Percentiles rank a stretch among this genome's conserved stretches.
phyloP scores from a whole-genome alignment of 1,140 invertebrate species.

The Augochlora pura region DNA sequence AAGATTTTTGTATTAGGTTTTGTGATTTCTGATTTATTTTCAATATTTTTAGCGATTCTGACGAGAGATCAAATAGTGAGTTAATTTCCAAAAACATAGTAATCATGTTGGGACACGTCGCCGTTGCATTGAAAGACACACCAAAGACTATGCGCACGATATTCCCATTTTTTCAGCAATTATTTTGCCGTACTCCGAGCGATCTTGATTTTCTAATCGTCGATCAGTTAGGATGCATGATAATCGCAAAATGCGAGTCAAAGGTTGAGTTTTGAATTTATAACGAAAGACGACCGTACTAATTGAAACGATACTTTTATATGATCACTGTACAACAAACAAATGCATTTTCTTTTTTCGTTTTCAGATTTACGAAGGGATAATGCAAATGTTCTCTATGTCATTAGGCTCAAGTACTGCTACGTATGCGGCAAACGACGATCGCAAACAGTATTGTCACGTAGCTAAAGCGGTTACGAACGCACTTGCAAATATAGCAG shows the following conservation, averaged over 20 bases:
- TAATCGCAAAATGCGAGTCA: slow-evolving; percentile 92
- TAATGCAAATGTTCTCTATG: slow-evolving; percentile 99
- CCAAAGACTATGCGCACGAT: slow-evolving; percentile 97
- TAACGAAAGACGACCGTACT: background rate
- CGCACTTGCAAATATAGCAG: slow-evolving; percentile 95
- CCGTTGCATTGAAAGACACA: slow-evolving; percentile 95
- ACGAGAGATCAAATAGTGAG: slow-evolving; percentile 71
- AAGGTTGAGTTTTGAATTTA: slow-evolving; percentile 71
- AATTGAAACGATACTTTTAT: background rate
- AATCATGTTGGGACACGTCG: slow-evolving; percentile 97
- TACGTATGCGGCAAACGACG: slow-evolving; percentile 89
- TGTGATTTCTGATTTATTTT: slow-evolving; percentile 16
- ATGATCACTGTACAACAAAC: background rate
- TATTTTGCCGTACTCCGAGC: slow-evolving; percentile 94
- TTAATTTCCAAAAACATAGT: slow-evolving; percentile 98
- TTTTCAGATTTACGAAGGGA: slow-evolving; percentile 91
- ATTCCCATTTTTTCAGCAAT: slow-evolving; percentile 97
- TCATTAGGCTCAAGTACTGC: slow-evolving; percentile 95
- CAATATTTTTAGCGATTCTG: slow-evolving; percentile 62
- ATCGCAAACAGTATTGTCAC: slow-evolving; percentile 91
- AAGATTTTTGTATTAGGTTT: background rate
- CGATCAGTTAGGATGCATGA: slow-evolving; percentile 98
- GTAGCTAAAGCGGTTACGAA: slow-evolving; percentile 97
- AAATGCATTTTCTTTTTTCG: slow-evolving; percentile 28
- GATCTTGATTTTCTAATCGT: slow-evolving; percentile 96